Conservation (phyloP, 2,888 invertebrate genomes). For the Hypomecis atomaria region DNA sequence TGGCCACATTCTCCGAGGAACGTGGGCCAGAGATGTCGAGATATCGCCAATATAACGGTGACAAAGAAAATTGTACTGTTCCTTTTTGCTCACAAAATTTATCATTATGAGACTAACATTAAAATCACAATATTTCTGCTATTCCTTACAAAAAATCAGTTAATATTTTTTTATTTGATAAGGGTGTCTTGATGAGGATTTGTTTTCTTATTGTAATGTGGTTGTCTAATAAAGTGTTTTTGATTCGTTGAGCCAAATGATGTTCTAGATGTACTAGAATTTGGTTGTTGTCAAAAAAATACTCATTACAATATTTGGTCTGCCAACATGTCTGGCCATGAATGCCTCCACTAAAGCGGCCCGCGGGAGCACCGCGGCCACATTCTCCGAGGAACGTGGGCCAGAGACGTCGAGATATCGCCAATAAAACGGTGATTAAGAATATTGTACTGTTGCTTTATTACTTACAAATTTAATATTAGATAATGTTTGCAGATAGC, state of each 20-base stretch:
- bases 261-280: not conserved
- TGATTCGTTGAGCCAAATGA: too few relatives aligned
- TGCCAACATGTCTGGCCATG: constrained; percentile 18
- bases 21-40: not conserved
- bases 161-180: too few relatives aligned
- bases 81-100: constrained; percentile 36
- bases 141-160: too few relatives aligned
- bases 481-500: constrained; percentile 23
- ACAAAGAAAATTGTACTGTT: constrained; percentile 32
- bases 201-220: too few relatives aligned
- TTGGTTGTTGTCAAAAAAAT: too few relatives aligned
- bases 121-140: too few relatives aligned
- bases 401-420: constrained; percentile 37
- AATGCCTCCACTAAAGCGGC: constrained; percentile 13
- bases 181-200: constrained; percentile 8
- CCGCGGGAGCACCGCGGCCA: constrained; percentile 28
- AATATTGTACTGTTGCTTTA: constrained; percentile 35
- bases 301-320: too few relatives aligned
- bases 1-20: too few relatives aligned
- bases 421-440: constrained; percentile 40
- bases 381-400: constrained; percentile 29
- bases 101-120: too few relatives aligned
- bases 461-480: constrained; percentile 35
- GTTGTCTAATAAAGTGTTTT: too few relatives aligned
- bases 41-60: constrained; percentile 3